These are phyloP conservation scores for Oreochromis aureus DNA, from an alignment of 2,113 vertebrate genomes.

Conservation along the genomic window DNA sequence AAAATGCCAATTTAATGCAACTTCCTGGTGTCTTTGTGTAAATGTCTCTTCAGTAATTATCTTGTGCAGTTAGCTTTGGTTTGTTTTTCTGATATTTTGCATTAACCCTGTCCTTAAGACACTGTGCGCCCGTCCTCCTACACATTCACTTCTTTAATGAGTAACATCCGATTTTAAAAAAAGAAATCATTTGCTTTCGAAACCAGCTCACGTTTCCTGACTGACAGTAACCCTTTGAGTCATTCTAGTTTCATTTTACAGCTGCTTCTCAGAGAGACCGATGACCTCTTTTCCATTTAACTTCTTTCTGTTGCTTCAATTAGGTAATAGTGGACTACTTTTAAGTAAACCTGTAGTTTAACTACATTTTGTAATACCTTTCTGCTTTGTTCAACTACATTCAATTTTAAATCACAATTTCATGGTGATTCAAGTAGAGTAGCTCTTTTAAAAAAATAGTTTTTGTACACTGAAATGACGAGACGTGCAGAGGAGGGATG, in stretches of 20 bases:
- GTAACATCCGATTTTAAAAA: neutral
- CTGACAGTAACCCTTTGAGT: neutral
- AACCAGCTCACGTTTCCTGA: neutral
- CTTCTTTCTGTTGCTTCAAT: neutral
- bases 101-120: neutral
- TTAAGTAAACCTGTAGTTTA: neutral
- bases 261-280: neutral
- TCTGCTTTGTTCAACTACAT: neutral
- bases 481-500: neutral
- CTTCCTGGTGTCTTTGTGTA: neutral
- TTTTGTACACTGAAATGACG: neutral
- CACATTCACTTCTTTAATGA: neutral
- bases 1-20: neutral
- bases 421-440: neutral
- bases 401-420: neutral
- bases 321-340: neutral
- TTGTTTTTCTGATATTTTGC: neutral
- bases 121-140: neutral
- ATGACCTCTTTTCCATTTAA: constrained; percentile 6
- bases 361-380: neutral
- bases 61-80: neutral
- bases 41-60: neutral
- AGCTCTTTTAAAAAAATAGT: neutral
- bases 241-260: neutral
- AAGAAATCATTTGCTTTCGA: neutral